Base-by-base conservation (phyloP, 2,888 invertebrate genomes). In the Drosophila colorata region DNA sequence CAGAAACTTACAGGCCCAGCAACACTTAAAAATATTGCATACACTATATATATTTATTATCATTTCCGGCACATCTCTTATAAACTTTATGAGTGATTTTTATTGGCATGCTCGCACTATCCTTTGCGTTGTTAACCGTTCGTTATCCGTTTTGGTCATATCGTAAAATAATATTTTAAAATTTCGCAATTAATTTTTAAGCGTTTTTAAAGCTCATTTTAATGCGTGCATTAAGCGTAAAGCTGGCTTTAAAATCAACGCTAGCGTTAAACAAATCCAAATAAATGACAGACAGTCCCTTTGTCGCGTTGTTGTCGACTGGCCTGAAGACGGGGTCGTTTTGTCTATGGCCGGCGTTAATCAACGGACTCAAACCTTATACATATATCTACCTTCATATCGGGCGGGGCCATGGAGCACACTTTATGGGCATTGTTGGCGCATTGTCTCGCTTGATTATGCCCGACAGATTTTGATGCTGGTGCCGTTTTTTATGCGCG, bases 391-490 rank as follows among this genome's bases (percentile, higher is more conserved):
- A 65, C 63, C 63, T 65, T 65, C 35, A n/a, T 18, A 41, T 28
- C 33, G 41, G 13, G 23, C 31, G 55, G 33, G 47, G 16, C 58
- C 43, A 51, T 56, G 55, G 66, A 28, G 59, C 60, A 52, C 66
- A 76, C 70, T 81, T 80, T 80, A 86, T 88, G 83, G 66, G 58
- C 77, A 74, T 70, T 76, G 76, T 74, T 78, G 79, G 64, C 56
- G 74, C 80, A 88, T 88, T 83, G 83, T 83, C 78, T 88, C 78
- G 88, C 88, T 86, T 83, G 83, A 83, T 83, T 88, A 86, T 88
- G 87, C 84, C 69, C 71, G 65, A 49, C 63, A 71, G 84, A 74
- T 84, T 83, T 80, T 83, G 87, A 88, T 88, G 74, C 81, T 80
- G 74, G 63, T 61, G 64, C 64, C 66, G 55, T 63, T 88, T 83